phyloP scores from a whole-genome alignment of 2,888 invertebrate species.

The Temnothorax ravouxi region DNA sequence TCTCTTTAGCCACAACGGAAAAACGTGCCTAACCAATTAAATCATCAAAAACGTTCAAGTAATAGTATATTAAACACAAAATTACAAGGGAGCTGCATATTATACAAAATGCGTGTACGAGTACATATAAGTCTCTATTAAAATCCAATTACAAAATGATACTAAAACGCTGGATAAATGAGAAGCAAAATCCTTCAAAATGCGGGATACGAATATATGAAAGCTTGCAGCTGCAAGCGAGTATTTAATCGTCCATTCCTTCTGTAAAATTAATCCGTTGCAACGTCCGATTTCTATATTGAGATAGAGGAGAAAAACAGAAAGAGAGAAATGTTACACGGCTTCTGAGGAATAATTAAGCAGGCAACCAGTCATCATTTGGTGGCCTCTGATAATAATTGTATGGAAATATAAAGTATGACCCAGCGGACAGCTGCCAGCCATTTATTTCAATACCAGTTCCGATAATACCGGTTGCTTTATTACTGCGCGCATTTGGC shows the following conservation, averaged over 20 bases:
- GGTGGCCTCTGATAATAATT: slow-evolving; percentile 76
- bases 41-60: slow-evolving; percentile 4
- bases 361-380: slow-evolving; percentile 70
- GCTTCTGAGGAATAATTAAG: slow-evolving; percentile 62
- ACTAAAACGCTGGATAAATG: slow-evolving; percentile 63
- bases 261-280: slow-evolving; percentile 41
- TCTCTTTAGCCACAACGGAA: slow-evolving; percentile 44
- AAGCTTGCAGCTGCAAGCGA: slow-evolving; percentile 34
- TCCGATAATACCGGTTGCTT: slow-evolving; percentile 63
- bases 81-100: background rate
- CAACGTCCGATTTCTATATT: slow-evolving; percentile 43
- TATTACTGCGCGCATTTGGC: slow-evolving; percentile 57
- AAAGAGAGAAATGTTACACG: slow-evolving; percentile 26
- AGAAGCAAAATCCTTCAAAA: slow-evolving; percentile 51
- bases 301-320: background rate
- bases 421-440: slow-evolving; percentile 34
- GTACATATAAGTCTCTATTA: background rate
- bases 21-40: background rate
- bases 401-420: slow-evolving; percentile 76
- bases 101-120: background rate
- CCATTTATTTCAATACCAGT: slow-evolving; percentile 75
- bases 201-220: slow-evolving; percentile 8
- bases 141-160: slow-evolving; percentile 38
- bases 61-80: background rate
- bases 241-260: slow-evolving; percentile 21